These are phyloP conservation scores for Leptura quadrifasciata DNA, from an alignment of 2,888 invertebrate species.

Conservation along the genomic window DNA sequence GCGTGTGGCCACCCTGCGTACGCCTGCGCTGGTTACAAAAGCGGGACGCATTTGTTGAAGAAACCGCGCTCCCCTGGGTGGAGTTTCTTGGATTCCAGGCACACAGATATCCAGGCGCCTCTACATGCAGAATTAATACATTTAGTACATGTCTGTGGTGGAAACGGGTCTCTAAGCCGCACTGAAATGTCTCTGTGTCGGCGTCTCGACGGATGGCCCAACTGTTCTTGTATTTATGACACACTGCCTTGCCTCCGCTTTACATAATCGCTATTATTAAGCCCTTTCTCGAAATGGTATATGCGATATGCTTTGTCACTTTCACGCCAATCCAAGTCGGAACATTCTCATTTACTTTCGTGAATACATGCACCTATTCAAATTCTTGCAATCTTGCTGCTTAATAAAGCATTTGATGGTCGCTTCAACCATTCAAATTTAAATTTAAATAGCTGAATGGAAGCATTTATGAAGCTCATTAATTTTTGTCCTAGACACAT, in stretches of 20 bases:
- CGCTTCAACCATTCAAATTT: constrained; percentile 3
- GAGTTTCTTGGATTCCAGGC: constrained; percentile 68
- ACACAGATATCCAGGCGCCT: constrained; percentile 64
- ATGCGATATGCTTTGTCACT: constrained; percentile 44
- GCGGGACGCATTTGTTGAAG: constrained; percentile 67
- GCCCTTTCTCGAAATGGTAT: constrained; percentile 48
- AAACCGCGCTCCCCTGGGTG: constrained; percentile 67
- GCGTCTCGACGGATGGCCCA: constrained; percentile 7
- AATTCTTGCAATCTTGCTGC: not conserved
- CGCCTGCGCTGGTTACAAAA: constrained; percentile 63
- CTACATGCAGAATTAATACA: constrained; percentile 68
- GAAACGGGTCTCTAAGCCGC: constrained; percentile 6
- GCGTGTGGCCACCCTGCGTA: constrained; percentile 63
- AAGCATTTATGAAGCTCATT: not conserved
- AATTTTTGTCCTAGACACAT: not conserved
- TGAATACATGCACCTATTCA: not conserved
- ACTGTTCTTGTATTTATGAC: constrained; percentile 22
- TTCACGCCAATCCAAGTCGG: constrained; percentile 21
- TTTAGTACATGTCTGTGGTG: constrained; percentile 58
- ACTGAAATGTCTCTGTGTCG: constrained; percentile 7
- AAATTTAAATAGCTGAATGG: constrained; percentile 9
- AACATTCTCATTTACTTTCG: constrained; percentile 16
- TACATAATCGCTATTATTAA: constrained; percentile 51
- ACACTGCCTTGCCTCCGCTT: constrained; percentile 33
- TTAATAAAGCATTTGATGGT: constrained; percentile 19